These are phyloP conservation scores for Donacobius atricapilla DNA, from an alignment of 2,113 vertebrate species.

Conservation along the genomic window DNA sequence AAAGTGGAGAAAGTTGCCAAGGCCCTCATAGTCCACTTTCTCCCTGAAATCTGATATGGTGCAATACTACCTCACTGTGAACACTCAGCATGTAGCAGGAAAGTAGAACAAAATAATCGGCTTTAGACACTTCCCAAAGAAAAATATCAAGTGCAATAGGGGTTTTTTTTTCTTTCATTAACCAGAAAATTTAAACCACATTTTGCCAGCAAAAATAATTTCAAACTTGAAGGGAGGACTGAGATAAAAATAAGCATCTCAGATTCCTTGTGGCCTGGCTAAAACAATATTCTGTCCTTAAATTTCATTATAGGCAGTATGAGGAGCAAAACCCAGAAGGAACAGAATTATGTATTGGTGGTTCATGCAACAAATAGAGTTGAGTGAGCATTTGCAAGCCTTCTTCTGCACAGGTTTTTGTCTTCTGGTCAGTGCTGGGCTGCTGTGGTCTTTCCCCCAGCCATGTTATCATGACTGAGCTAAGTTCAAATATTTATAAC, in stretches of 20 bases:
- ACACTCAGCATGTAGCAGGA: neutral
- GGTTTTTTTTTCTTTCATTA: neutral
- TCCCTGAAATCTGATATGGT: neutral
- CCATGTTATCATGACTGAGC: neutral
- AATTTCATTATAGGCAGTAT: neutral
- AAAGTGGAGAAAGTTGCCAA: neutral
- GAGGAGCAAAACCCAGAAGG: neutral
- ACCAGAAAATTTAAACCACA: neutral
- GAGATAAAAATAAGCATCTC: slow-evolving; percentile 23
- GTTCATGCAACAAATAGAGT: neutral
- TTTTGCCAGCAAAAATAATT: slow-evolving; percentile 41
- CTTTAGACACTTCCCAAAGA: neutral
- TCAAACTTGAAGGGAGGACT: neutral
- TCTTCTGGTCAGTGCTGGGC: neutral
- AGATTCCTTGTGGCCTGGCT: neutral
- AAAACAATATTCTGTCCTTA: neutral
- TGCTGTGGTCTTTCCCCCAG: neutral
- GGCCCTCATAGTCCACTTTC: neutral
- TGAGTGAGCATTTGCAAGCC: neutral
- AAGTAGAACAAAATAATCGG: neutral
- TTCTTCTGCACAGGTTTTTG: neutral
- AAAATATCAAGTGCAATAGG: neutral
- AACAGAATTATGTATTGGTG: neutral
- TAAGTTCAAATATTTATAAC: neutral
- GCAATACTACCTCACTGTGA: neutral